Base-by-base conservation (phyloP, 2,888 invertebrate species). In the Hypomecis atomaria region DNA sequence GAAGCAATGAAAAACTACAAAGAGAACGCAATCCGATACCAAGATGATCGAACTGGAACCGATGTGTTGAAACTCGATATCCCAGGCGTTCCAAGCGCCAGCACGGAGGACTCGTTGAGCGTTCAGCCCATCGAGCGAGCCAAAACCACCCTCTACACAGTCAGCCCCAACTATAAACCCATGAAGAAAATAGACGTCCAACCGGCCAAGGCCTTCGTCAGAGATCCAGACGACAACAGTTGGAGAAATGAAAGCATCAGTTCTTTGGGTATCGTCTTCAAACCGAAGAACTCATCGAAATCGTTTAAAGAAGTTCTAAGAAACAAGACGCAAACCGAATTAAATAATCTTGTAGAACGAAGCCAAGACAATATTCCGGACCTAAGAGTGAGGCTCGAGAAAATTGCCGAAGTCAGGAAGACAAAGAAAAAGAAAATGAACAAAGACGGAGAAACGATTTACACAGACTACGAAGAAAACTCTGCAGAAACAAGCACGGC, bases 221-320 rank as follows among this genome's bases (percentile, higher is more conserved):
- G 91, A 72, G 84, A 92, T 60, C 92, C 92, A 0, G 92, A 92
- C 59, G 92, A 92, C 65, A 91, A 91, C 63, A 91, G 90, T 66
- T 92, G 92, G 92, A 84, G 92, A 76, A 92, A 92, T 66, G 90
- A 92, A 77, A 92, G 92, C 67, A 85, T 92, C 48, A 92, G 88
- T 69, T 90, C 89, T 5, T 65, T 90, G 43, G 92, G 92, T 36
- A 92, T 92, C n/a, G 91, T 92, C 11, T 92, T 91, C 65, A 92
- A 92, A 70, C 86, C 90, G 0, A 91, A 89, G 67, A 90, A 90
- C 71, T 86, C 91, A 10, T 84, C 92, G 0, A 92, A 90, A 73
- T 87, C 90, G 23, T 89, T 90, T 66, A 91, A 88, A 59, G 83
- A 91, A 78, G 90, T 92, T 13, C 75, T 92, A 13, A 92, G 88